Evolutionary conservation across 2,113 vertebrate species (phyloP).

Genomic region (Stigmatopora argus): DNA sequence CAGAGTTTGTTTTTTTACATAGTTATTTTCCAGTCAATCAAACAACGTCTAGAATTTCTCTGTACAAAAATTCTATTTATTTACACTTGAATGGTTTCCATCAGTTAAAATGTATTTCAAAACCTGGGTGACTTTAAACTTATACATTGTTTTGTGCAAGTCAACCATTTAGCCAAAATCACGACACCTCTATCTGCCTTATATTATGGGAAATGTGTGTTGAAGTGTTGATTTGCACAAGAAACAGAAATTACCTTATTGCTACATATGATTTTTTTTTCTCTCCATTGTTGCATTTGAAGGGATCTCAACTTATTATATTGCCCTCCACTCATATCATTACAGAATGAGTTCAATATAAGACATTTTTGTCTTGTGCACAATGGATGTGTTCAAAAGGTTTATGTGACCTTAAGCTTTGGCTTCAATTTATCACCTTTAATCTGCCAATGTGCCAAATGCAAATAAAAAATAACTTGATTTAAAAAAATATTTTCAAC

Average conservation of each 20-base stretch:
- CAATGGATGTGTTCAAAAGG: background rate
- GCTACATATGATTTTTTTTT: conserved; percentile 1
- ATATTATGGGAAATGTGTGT: conserved; percentile 13
- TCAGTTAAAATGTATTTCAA: background rate
- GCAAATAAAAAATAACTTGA: conserved; percentile 4
- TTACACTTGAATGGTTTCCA: background rate
- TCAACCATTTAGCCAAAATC: conserved; percentile 12
- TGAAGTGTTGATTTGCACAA: conserved; percentile 9
- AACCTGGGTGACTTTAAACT: background rate
- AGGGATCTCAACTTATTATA: background rate
- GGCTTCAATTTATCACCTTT: conserved; percentile 15
- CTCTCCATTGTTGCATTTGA: background rate
- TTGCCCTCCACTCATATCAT: background rate
- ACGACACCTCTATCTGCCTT: conserved; percentile 33
- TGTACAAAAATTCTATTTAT: background rate
- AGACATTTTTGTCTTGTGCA: background rate
- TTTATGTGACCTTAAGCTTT: background rate
- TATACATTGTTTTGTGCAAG: conserved; percentile 8
- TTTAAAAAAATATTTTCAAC: background rate
- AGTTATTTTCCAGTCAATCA: background rate
- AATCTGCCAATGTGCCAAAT: conserved; percentile 29
- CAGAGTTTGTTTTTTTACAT: background rate
- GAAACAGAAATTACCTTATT: background rate
- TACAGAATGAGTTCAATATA: background rate
- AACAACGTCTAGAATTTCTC: background rate